Percentiles rank a stretch among this genome's conserved stretches.
Conservation (phyloP, 2,113 vertebrate genomes). For the Larimichthys polyactis region DNA sequence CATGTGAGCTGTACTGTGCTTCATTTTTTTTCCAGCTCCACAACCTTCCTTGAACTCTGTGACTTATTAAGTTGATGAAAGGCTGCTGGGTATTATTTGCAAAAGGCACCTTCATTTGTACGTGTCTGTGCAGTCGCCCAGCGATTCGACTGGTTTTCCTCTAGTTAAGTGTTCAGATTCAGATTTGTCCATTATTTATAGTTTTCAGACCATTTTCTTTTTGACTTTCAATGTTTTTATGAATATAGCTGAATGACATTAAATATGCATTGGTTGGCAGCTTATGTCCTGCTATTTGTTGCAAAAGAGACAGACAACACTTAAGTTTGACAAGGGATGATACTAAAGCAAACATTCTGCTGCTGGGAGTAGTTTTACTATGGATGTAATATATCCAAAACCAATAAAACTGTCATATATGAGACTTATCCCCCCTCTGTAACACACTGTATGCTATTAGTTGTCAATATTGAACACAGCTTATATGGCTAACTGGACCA, state of each 20-base stretch:
- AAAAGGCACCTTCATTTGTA: slow-evolving; percentile 75
- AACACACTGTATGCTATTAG: not conserved
- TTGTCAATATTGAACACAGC: no score
- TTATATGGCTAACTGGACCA: not conserved
- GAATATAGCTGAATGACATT: not conserved
- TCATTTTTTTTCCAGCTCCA: slow-evolving; percentile 13
- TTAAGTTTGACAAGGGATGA: not conserved
- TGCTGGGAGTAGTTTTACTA: not conserved
- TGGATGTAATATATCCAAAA: not conserved
- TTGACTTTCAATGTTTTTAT: not conserved
- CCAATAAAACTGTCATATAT: not conserved
- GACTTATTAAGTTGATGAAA: slow-evolving; percentile 51
- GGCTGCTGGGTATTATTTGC: slow-evolving; percentile 67
- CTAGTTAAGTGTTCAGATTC: slow-evolving; percentile 14
- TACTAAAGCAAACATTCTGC: not conserved
- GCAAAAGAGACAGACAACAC: not conserved
- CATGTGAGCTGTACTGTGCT: slow-evolving; percentile 27
- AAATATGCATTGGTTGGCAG: slow-evolving; percentile 10
- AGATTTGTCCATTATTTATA: slow-evolving; percentile 10
- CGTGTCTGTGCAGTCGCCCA: slow-evolving; percentile 31
- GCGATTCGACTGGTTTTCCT: slow-evolving; percentile 22
- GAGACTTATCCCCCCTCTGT: not conserved
- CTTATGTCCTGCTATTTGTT: not conserved
- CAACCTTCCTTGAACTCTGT: slow-evolving; percentile 44
- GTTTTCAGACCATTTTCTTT: not conserved